Evolutionary conservation across 1,140 invertebrate species (phyloP), one percentile per base, ranked within the genome.

Genomic region (Euglossa dilemma): DNA sequence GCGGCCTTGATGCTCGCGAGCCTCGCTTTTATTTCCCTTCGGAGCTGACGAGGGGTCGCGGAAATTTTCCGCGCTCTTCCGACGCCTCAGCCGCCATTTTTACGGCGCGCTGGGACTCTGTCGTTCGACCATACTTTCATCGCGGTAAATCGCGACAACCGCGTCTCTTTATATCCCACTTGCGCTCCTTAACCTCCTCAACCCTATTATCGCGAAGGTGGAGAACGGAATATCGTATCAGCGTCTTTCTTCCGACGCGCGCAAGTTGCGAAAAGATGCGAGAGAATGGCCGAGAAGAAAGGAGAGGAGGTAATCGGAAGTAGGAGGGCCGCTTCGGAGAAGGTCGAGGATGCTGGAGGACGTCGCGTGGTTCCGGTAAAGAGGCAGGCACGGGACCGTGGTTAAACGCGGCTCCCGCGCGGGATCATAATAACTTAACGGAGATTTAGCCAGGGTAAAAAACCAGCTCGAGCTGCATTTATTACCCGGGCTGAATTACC

Each of bases 371-470:
- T 91, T 81, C 85, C 80, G 77, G 70, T 54, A 79, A 57, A 88
- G 89, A 90, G 81, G 47, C 75, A 71, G 80, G 79, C 83, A 81
- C 57, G 69, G 74, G 36, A 1, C 67, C 85, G 85, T 91, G 90
- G 87, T 92, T n/a, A 91, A 92, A 90, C 86, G 82, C 73, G 74
- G 28, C 28, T 28, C 79, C 74, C 80, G 76, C 23, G 2, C 81
- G 73, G 74, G 80, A 88, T 90, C 91, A 86, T 92, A 91, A 92
- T 89, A 91, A 88, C 89, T 90, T 91, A 90, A 91, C 91, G 87
- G 87, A 88, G 90, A 91, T 92, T 91, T 90, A 92, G 81, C 88
- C 76, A 77, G 78, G 56, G 81, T 90, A 87, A 92, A 91, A 90
- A 90, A 36, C 18, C 25, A 54, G 36, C 66, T 28, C 69, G 74